A percentile compares a stretch with the other conserved stretches of the same genome.
These are phyloP conservation scores for Drosophila kanapiae DNA, from an alignment of 1,140 invertebrate genomes.

Conservation along the genomic window DNA sequence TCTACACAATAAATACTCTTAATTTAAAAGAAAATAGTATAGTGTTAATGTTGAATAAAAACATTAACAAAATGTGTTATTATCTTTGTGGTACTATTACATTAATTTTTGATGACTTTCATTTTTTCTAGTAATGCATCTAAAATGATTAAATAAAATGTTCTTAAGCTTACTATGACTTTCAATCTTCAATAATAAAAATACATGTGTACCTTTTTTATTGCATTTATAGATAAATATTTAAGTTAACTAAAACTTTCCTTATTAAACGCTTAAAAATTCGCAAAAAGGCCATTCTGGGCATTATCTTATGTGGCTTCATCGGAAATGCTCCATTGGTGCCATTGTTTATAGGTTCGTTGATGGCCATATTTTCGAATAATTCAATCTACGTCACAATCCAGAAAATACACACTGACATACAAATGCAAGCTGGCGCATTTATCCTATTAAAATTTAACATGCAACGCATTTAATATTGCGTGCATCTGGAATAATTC, in stretches of 20 bases:
- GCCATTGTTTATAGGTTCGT: conserved; percentile 40
- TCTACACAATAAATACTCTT: not conserved
- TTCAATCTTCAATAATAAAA: not conserved
- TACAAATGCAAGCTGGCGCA: not conserved
- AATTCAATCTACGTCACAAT: conserved; percentile 52
- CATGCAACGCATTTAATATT: conserved; percentile 40
- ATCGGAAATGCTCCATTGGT: conserved; percentile 7
- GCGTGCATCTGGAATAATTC: conserved; percentile 23
- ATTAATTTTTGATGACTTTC: no score
- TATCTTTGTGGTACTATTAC: no score
- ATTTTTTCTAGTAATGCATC: no score
- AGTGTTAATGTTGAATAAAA: no score
- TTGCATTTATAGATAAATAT: not conserved
- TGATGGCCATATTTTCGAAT: conserved; percentile 56
- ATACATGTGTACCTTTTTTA: not conserved
- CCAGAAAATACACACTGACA: not conserved
- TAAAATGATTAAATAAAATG: no score
- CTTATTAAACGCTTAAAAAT: not conserved
- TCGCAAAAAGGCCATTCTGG: not conserved
- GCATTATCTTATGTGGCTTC: not conserved
- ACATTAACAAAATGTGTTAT: no score
- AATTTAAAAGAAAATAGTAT: no score
- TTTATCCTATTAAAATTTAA: conserved; percentile 59
- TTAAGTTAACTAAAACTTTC: not conserved
- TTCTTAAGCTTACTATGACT: no score